Conservation (phyloP, 1,140 invertebrate genomes). For the Chrysopa pallens region DNA sequence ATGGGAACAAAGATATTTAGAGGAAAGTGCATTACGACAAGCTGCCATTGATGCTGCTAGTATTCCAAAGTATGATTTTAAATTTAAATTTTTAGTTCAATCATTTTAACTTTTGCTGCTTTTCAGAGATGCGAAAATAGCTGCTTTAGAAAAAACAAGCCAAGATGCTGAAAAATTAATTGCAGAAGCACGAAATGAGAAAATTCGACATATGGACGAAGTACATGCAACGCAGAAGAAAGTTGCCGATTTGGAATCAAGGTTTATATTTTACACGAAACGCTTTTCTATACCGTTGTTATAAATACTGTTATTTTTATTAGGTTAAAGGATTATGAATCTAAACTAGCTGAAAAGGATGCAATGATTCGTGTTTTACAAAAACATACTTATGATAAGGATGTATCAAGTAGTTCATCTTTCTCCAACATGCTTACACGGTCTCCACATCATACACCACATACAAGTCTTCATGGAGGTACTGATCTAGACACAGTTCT, state of each 20-base stretch:
- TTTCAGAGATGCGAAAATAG: conserved; percentile 66
- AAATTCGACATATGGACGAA: conserved; percentile 74
- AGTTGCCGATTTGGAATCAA: conserved; percentile 63
- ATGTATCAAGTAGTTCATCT: conserved; percentile 27
- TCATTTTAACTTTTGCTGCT: too few species aligned
- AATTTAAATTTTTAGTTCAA: not conserved
- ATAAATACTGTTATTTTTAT: not conserved
- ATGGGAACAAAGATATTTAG: conserved; percentile 75
- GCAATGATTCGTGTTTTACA: conserved; percentile 81
- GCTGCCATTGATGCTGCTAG: conserved; percentile 70
- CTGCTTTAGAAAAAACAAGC: conserved; percentile 66
- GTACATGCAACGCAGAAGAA: conserved; percentile 68
- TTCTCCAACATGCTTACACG: conserved; percentile 23
- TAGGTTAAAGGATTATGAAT: conserved; percentile 74
- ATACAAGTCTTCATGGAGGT: conserved; percentile 23
- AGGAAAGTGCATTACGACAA: conserved; percentile 67
- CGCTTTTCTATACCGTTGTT: not conserved
- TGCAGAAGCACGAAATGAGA: conserved; percentile 67
- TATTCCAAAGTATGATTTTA: conserved; percentile 51
- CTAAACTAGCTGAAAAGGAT: conserved; percentile 71
- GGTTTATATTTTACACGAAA: conserved; percentile 22
- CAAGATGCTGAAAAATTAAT: conserved; percentile 76
- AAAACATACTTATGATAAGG: conserved; percentile 54
- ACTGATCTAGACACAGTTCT: conserved; percentile 24
- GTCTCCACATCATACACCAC: conserved; percentile 32